Base-by-base conservation (phyloP, 2,113 vertebrate genomes). In the Strix uralensis region DNA sequence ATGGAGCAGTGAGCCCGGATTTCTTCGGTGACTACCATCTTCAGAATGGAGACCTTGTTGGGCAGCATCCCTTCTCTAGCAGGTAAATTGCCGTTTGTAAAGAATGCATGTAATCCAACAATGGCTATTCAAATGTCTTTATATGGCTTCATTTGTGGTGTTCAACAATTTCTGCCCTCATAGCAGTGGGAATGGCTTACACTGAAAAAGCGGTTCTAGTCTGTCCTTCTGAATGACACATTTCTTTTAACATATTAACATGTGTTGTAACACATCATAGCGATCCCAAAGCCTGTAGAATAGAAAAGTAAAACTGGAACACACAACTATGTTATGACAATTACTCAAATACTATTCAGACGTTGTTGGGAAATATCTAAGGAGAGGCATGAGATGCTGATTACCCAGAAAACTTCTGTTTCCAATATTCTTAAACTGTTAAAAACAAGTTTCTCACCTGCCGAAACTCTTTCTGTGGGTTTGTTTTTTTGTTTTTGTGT, bases 1-100 rank as follows among this genome's bases (percentile, higher is more conserved):
- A 99, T 77, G 99, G 99, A 82, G 98, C 98, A 0, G 97, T 99
- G 95, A 99, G 98, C 95, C 99, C 99, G 2, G 99, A 99, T 91
- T 99, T 99, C 98, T 99, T 99, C 83, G 97, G 95, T 59, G 98
- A 99, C 90, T 98, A 98, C 79, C 98, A 98, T 55, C 97, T 98
- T 78, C 98, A 99, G 57, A 99, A 99, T 57, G 99, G 99, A 98
- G 99, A 99, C 88, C 94, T 98, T 25, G 95, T 98, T 38, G 97
- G 98, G 54, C 98, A 94, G 71, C 98, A 98, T 86, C 96, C 98
- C 65, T 99, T 98, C 97, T 93, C 98, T 82, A 97, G 96, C 97
- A 99, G 98, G 99, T 99, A 98, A 95, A 73, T 36, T 38, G n/a
- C 63, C 90, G 63, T 44, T 73, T 42, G 62, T 74, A 46, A 95